phyloP scores from a whole-genome alignment of 2,888 invertebrate genomes.

The Lingula anatina region DNA sequence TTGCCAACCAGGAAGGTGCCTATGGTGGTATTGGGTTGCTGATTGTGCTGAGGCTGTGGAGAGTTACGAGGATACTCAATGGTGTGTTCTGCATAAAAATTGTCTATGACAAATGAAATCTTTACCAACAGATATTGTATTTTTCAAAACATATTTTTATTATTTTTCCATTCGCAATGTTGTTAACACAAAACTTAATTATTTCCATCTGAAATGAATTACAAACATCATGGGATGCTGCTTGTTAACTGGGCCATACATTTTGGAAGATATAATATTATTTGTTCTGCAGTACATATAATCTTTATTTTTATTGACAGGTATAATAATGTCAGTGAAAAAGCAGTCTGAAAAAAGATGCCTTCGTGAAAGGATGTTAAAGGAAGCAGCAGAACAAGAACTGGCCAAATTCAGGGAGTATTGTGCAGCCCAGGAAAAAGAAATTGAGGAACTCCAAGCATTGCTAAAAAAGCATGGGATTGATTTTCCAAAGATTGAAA shows the following conservation, averaged over 20 bases:
- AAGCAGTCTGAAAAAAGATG: constrained; percentile 47
- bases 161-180: too few relatives aligned
- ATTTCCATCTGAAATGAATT: too few relatives aligned
- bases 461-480: constrained; percentile 48
- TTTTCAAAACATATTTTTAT: too few relatives aligned
- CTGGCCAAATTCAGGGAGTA: constrained; percentile 48
- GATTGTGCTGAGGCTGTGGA: constrained; percentile 52
- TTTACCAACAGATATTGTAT: too few relatives aligned
- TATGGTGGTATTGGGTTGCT: constrained; percentile 48
- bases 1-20: constrained; percentile 37
- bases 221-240: too few relatives aligned
- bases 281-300: too few relatives aligned
- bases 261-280: too few relatives aligned
- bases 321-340: constrained; percentile 47
- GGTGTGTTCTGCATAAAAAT: too few relatives aligned
- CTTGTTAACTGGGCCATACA: too few relatives aligned
- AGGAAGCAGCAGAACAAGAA: constrained; percentile 49
- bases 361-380: constrained; percentile 35
- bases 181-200: too few relatives aligned
- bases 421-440: constrained; percentile 46
- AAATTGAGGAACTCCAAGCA: constrained; percentile 44
- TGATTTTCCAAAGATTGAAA: constrained; percentile 20
- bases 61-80: constrained; percentile 52
- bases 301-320: too few relatives aligned
- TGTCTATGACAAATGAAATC: too few relatives aligned